Conservation (phyloP, 2,113 vertebrate species). For the Drymodes brunneopygia region DNA sequence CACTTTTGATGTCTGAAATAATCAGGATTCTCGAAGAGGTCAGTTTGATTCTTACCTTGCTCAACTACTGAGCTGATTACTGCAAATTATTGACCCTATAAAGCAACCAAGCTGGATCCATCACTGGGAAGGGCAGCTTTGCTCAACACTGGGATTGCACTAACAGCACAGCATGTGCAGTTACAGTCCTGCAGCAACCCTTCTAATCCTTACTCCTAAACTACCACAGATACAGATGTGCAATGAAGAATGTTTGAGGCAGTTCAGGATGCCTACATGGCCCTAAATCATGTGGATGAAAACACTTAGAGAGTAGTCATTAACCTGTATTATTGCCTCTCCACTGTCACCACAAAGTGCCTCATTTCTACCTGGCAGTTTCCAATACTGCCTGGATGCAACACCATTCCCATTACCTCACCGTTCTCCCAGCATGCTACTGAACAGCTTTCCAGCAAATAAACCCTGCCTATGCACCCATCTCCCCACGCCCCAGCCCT, state of each 20-base stretch:
- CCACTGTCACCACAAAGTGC: background rate
- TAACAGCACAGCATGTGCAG: background rate
- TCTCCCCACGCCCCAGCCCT: background rate
- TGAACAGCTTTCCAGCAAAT: constrained; percentile 7
- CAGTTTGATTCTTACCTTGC: background rate
- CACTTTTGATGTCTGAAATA: background rate
- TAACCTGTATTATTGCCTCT: background rate
- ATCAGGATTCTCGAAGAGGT: background rate
- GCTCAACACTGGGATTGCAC: background rate
- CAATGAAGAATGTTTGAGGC: background rate
- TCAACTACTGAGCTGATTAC: background rate
- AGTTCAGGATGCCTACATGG: background rate
- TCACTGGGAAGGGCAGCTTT: background rate
- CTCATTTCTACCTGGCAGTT: background rate
- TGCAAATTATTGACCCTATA: background rate
- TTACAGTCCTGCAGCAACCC: background rate
- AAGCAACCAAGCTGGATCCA: background rate
- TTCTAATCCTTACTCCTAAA: background rate
- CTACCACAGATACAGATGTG: background rate
- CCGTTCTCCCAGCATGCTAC: background rate
- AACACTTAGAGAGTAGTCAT: background rate
- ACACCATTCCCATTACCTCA: background rate
- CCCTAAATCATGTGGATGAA: background rate
- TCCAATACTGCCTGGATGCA: background rate
- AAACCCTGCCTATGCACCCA: background rate